Percentiles rank a stretch among this genome's conserved stretches.
Evolutionary conservation across 1,140 invertebrate species (phyloP).

Genomic region (Rhopalosiphum maidis): DNA sequence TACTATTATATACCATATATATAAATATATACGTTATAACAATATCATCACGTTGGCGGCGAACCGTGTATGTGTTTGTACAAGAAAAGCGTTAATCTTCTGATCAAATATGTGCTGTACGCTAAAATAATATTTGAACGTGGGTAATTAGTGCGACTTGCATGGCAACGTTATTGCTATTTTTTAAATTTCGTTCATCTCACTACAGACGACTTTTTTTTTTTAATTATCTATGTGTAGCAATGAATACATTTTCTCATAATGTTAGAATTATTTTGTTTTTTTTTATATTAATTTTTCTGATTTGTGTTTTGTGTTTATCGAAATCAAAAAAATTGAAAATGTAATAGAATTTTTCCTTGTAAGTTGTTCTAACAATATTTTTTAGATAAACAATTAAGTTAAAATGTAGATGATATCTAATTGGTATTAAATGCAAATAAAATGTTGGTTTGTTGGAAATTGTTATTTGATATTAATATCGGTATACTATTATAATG

Average conservation of each 20-base stretch:
- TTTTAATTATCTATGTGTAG: no score
- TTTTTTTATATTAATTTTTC: no score
- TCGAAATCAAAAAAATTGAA: no score
- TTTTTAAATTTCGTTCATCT: background rate
- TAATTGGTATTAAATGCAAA: background rate
- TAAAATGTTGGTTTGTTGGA: background rate
- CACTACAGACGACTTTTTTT: background rate
- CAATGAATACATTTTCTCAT: background rate
- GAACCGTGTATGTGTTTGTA: background rate
- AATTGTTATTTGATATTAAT: background rate
- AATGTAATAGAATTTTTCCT: no score
- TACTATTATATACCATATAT: background rate
- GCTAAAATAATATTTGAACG: background rate
- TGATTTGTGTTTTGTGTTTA: no score
- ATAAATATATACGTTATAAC: background rate
- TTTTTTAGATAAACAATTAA: background rate
- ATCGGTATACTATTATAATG: no score
- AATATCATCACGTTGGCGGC: background rate
- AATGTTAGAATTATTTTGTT: background rate
- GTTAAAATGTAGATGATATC: background rate
- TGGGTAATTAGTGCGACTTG: no score
- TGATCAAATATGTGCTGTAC: background rate
- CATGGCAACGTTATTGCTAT: background rate
- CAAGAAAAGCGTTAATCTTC: background rate
- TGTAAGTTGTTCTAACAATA: no score